Evolutionary conservation across 2,888 invertebrate species (phyloP).

Genomic region (Gandaritis pyraliata): DNA sequence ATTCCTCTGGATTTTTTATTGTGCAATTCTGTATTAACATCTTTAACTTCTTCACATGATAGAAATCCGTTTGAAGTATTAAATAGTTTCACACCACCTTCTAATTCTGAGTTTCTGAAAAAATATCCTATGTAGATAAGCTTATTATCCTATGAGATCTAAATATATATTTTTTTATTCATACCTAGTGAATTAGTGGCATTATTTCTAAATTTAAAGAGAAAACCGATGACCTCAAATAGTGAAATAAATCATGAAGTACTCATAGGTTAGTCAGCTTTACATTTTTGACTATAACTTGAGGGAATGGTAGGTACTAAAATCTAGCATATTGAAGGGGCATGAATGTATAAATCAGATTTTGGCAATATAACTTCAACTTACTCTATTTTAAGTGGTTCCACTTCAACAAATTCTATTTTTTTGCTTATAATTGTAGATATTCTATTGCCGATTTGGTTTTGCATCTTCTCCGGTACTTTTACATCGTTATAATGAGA

Average conservation of each 20-base stretch:
- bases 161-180: too few species aligned
- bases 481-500: constrained; percentile 82
- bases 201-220: too few species aligned
- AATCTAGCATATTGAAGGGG: too few species aligned
- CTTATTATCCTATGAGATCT: background rate
- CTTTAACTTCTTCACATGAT: constrained; percentile 64
- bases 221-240: too few species aligned
- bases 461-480: constrained; percentile 81
- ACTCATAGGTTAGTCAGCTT: too few species aligned
- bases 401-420: constrained; percentile 69
- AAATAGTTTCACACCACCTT: constrained; percentile 79
- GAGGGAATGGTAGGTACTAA: too few species aligned
- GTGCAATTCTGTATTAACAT: constrained; percentile 64
- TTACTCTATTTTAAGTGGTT: constrained; percentile 55
- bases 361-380: constrained; percentile 28
- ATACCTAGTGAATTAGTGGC: too few species aligned
- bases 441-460: constrained; percentile 77
- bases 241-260: too few species aligned
- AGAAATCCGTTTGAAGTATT: constrained; percentile 69
- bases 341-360: too few species aligned
- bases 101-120: constrained; percentile 66
- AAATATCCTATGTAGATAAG: background rate
- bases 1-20: constrained; percentile 63
- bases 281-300: too few species aligned
- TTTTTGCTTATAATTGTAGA: constrained; percentile 74